Evolutionary conservation across 2,797 vertebrate species (phyloP), one percentile per base, ranked within the genome.

Genomic region (Ambastaia sidthimunki): DNA sequence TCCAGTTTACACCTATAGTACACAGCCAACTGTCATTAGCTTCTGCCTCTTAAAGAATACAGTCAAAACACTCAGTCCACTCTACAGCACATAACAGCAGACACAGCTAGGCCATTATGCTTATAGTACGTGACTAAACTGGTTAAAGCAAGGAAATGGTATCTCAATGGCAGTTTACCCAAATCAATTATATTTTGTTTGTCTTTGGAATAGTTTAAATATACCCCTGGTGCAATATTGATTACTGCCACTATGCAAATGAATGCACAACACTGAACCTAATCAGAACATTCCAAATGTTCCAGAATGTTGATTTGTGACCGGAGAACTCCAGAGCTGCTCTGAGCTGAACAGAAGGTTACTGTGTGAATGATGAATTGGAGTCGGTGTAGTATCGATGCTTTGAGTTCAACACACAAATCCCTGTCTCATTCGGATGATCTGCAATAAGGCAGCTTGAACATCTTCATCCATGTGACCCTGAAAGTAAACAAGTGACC

Each of bases 401-500:
- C 44, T 21, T 37, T 12, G n/a, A 78, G 59, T 85, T 94, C 92
- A 99, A 92, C 97, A 98, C 54, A 99, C 96, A 67, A 99, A 96
- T 66, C 97, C 97, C 91, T 98, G 97, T 59, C 97, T 95, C 98
- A 99, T 99, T 18, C 95, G 94, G 88, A 99, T 97, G 91, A 99
- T 99, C 93, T 99, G 98, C 0, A 99, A 93, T 25, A 99, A 90
- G 50, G 97, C 97, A 0, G 97, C 96, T 87, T 99, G 98, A 44
- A 99, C 97, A 0, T 99, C 98, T 82, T 98, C 98, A 88, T 99
- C 98, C 98, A 99, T 99, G 93, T 99, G 98, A 12, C 98, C 98
- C 98, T 99, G 71, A 0, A 74, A 86, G 37, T 12, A 60, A 44
- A 82, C 2, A 67, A 54, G 4, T 37, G 54, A 23, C 15, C 12